Evolutionary conservation across 2,797 vertebrate genomes (phyloP).

Genomic region (Paramormyrops hopkinsi): DNA sequence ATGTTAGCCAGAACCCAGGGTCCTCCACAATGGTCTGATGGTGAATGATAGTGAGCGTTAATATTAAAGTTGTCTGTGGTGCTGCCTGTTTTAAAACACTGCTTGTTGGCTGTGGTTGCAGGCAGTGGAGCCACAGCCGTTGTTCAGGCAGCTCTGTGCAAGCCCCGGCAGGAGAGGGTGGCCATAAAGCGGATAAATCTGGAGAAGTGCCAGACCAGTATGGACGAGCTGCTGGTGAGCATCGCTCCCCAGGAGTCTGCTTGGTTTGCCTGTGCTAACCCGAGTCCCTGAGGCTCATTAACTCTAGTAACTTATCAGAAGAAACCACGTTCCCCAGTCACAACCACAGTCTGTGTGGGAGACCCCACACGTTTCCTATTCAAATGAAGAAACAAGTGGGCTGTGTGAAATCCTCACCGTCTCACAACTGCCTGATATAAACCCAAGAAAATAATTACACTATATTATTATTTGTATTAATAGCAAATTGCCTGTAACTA

Average conservation of each 20-base stretch:
- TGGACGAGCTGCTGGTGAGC: slow-evolving; percentile 97
- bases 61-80: background rate
- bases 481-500: background rate
- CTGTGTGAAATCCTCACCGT: slow-evolving; percentile 18
- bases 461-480: background rate
- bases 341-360: background rate
- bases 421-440: background rate
- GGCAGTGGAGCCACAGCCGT: slow-evolving; percentile 96
- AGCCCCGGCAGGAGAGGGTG: slow-evolving; percentile 90
- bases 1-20: background rate
- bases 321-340: background rate
- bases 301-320: background rate
- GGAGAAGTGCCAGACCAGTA: slow-evolving; percentile 99
- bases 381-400: background rate
- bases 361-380: background rate
- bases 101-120: slow-evolving; percentile 47
- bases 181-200: slow-evolving; percentile 99
- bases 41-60: background rate
- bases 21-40: background rate
- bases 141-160: slow-evolving; percentile 93
- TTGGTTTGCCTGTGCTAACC: background rate
- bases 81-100: background rate
- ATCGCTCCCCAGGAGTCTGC: slow-evolving; percentile 28
- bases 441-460: background rate
- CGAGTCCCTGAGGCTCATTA: background rate